Evolutionary conservation across 37 sponge, comb jelly and placozoan genomes (phyloP), one percentile per base, ranked within the genome.

Genomic region (Haliclona indistincta): DNA sequence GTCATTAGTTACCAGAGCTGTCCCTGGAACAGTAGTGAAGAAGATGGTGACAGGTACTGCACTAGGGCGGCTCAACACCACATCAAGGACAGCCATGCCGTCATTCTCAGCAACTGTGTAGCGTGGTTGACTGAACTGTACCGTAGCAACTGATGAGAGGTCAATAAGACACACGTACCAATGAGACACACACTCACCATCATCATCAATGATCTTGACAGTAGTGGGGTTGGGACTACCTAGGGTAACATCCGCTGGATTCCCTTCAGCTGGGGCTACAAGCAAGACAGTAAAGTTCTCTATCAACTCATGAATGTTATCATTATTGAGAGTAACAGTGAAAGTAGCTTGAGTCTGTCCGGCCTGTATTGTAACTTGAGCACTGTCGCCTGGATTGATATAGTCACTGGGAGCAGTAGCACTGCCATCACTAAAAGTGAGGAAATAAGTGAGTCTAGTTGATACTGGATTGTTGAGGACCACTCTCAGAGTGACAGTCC

Each of bases 61-160:
- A 10, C 42, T 23, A 20, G 45, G 63, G 38, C 76, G 53, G 7
- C n/a, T 29, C 19, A 41, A 15, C 20, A 7, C 32, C 3, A 79
- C 30, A 60, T 51, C 61, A 36, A 86, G 74, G 11, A 26, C 10
- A 8, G 58, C 71, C 2, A 19, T 7, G 0, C 72, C 72, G 3
- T 62, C 72, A 30, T 61, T 30, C 41, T 87, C 81, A 55, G 7
- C 23, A 17, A 75, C 73, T 0, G 44, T 43, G 34, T 74, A 75
- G 23, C 13, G 29, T 34, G 63, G 8, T 40, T 30, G 38, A 0
- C 10, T 51, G 60, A 83, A 83, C 2, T 58, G 37, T 1, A 75
- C 64, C 13, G 38, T 43, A 1, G 39, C 45, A 62, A 36, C 76
- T 75, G 32, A 32, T 19, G 37, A 42, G 26, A 13, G 20, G 32